Percentiles rank a stretch among this genome's conserved stretches.
phyloP scores from a whole-genome alignment of 2,113 vertebrate genomes.

The Helogale parvula region DNA sequence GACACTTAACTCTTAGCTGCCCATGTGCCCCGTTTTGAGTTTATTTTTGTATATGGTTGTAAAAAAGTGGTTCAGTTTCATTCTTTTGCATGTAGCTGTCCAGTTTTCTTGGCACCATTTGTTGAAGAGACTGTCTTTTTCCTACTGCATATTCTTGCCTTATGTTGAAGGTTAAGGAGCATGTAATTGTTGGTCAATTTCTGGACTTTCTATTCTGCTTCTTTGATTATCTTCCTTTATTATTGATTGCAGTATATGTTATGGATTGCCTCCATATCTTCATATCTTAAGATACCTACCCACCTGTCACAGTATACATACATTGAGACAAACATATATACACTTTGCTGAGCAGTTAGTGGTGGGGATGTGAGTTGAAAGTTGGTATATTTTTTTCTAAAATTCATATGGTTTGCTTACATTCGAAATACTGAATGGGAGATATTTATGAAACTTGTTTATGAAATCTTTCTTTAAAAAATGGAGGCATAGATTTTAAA shows the following conservation, averaged over 20 bases:
- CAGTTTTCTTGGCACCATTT: neutral
- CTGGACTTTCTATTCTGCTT: neutral
- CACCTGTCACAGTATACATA: neutral
- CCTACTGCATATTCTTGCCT: neutral
- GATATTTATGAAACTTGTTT: conserved; percentile 19
- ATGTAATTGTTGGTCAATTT: neutral
- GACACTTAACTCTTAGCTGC: too few species aligned
- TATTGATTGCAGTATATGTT: neutral
- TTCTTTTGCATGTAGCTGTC: neutral
- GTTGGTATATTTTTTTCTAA: neutral
- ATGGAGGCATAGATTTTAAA: conserved; percentile 5
- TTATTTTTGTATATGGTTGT: neutral
- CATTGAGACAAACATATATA: neutral
- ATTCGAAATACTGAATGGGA: neutral
- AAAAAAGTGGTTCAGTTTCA: neutral
- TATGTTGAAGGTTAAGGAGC: neutral
- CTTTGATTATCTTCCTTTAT: neutral
- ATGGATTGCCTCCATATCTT: neutral
- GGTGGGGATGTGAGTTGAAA: neutral
- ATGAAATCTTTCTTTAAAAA: neutral
- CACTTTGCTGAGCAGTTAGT: conserved; percentile 16
- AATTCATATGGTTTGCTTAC: conserved; percentile 21
- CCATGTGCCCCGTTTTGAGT: too few species aligned
- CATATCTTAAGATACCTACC: neutral
- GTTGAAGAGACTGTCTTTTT: neutral